Evolutionary conservation across 2,888 invertebrate genomes (phyloP), one percentile per base, ranked within the genome.

Genomic region (Agonopterix alstromeriana): DNA sequence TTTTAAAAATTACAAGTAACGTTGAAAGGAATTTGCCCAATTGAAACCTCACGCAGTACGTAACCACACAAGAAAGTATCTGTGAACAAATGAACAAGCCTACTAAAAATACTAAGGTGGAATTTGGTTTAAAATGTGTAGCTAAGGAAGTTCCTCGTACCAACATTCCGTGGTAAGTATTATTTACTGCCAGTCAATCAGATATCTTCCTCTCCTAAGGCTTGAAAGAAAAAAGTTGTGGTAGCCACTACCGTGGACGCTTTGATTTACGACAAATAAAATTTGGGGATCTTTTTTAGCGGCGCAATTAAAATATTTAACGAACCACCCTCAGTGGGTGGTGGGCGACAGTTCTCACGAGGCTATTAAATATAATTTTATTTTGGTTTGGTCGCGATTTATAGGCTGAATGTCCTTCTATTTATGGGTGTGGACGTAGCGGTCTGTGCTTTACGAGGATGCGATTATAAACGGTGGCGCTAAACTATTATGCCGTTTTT

Each of bases 271-370:
- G 83, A 67, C 61, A 66, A 75, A 86, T 88, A 83, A 82, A 83
- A 77, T 55, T 71, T 77, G 73, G 61, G 72, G 80, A 77, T 68
- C 73, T 76, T 76, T 84, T 83, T 84, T 82, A 82, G 84, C 82
- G 79, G 71, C 70, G 73, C 83, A 87, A 86, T 88, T 87, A 88
- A 87, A 88, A 87, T 86, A 80, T 82, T 81, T 84, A 80, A 85
- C 77, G 77, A 81, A 77, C 68, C 65, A 60, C 68, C 67, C 87
- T 53, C 87, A 82, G 87, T 87, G 86, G 88, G 87, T 86, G 87
- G 87, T 79, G 73, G 77, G 77, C 82, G 86, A 88, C 88, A 86
- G 77, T 87, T 88, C 86, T 86, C 86, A 87, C 88, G 77, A 82
- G 73, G 70, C 85, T 82, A 87, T 88, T 87, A 88, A 83, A 82